A percentile compares a stretch with the other conserved stretches of the same genome.
Evolutionary conservation across 2,113 vertebrate species (phyloP).

Genomic region (Atherinomorus stipes): DNA sequence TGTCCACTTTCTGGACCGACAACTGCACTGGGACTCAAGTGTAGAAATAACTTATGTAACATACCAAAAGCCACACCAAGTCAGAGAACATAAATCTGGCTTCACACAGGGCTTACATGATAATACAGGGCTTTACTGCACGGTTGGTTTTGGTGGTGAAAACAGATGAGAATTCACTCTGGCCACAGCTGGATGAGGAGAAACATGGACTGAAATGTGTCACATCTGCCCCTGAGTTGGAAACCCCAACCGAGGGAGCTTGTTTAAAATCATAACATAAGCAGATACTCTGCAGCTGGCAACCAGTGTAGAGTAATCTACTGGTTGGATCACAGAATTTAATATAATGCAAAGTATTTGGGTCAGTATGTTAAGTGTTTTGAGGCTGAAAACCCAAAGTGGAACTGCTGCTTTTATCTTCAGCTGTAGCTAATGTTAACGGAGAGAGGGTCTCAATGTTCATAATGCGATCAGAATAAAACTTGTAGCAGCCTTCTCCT

Average conservation of each 20-base stretch:
- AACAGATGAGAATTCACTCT: conserved; percentile 56
- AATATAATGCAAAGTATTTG: conserved; percentile 52
- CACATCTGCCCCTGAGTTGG: conserved; percentile 59
- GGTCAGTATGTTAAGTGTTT: conserved; percentile 52
- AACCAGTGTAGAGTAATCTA: conserved; percentile 38
- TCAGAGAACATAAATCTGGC: conserved; percentile 33
- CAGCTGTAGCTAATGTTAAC: neutral
- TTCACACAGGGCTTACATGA: conserved; percentile 38
- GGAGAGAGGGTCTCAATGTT: neutral
- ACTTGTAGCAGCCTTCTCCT: neutral
- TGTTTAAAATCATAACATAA: conserved; percentile 65
- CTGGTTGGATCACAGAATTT: conserved; percentile 44
- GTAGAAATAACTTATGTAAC: conserved; percentile 63
- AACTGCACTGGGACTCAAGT: conserved; percentile 24
- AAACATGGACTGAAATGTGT: conserved; percentile 60
- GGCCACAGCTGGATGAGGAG: conserved; percentile 60
- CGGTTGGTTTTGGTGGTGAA: conserved; percentile 20
- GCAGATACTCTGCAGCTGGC: conserved; percentile 49
- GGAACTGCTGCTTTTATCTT: neutral
- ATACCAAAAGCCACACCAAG: conserved; percentile 48
- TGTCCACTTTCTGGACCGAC: conserved; percentile 16
- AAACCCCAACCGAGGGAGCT: conserved; percentile 20
- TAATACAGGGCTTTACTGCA: conserved; percentile 44
- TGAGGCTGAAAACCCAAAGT: conserved; percentile 31
- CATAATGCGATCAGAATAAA: neutral